Conservation (phyloP, 2,113 vertebrate species). For the Scolopax mira region DNA sequence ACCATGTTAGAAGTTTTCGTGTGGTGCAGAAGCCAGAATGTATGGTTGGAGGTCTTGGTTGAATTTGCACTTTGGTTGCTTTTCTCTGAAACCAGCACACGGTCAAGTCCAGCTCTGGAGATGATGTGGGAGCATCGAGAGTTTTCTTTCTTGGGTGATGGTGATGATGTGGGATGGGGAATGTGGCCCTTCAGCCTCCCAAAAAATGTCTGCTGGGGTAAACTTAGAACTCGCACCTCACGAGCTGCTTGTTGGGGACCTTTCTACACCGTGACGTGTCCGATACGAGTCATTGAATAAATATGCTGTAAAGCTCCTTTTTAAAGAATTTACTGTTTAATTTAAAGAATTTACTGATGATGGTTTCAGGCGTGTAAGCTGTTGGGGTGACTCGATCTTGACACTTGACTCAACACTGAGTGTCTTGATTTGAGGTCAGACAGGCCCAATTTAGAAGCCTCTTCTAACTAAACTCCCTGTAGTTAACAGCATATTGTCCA, state of each 20-base stretch:
- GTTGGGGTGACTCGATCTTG: background rate
- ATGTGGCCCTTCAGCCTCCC: background rate
- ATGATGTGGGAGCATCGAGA: background rate
- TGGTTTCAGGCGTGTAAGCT: background rate
- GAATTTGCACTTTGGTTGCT: accelerated
- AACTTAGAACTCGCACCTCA: background rate
- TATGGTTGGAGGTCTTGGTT: accelerated
- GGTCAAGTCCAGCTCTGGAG: background rate
- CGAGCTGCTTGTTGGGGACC: background rate
- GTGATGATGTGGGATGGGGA: background rate
- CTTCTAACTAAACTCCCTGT: background rate
- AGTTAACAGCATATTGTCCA: background rate
- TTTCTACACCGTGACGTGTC: background rate
- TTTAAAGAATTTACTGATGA: no score
- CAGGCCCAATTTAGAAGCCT: background rate
- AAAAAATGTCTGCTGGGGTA: background rate
- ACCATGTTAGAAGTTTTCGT: background rate
- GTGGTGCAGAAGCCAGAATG: accelerated
- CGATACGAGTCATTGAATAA: accelerated
- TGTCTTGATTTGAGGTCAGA: background rate
- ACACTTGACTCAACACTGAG: no score
- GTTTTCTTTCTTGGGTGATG: background rate
- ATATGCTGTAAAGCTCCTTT: background rate
- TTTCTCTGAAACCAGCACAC: background rate
- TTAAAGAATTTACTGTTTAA: no score